Conservation (phyloP, 2,113 vertebrate genomes). For the Percopsis transmontana region DNA sequence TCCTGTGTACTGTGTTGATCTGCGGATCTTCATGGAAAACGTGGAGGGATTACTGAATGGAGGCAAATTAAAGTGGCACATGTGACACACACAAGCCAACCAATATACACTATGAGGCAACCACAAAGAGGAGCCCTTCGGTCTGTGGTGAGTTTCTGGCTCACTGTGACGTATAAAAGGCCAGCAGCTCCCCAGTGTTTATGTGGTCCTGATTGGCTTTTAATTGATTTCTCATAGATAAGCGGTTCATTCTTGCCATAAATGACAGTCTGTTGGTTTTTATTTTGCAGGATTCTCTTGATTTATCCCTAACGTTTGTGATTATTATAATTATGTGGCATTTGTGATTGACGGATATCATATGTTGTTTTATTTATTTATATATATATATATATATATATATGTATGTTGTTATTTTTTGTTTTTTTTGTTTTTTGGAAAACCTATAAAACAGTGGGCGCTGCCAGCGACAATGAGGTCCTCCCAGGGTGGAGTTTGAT, state of each 20-base stretch:
- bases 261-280: slow-evolving; percentile 47
- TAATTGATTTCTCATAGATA: slow-evolving; percentile 68
- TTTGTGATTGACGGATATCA: slow-evolving; percentile 67
- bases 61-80: slow-evolving; percentile 61
- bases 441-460: slow-evolving; percentile 46
- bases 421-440: slow-evolving; percentile 20
- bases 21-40: slow-evolving; percentile 64
- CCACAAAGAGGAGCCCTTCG: slow-evolving; percentile 51
- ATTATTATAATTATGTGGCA: slow-evolving; percentile 73
- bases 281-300: slow-evolving; percentile 62
- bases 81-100: slow-evolving; percentile 50
- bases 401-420: background rate
- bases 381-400: too few relatives aligned
- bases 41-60: slow-evolving; percentile 50
- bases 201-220: slow-evolving; percentile 58
- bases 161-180: slow-evolving; percentile 41
- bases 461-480: slow-evolving; percentile 63
- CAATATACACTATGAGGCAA: slow-evolving; percentile 41
- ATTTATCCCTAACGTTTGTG: slow-evolving; percentile 59
- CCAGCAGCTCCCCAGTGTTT: slow-evolving; percentile 26
- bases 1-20: slow-evolving; percentile 33
- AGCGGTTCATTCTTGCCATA: slow-evolving; percentile 57
- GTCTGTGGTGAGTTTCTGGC: slow-evolving; percentile 59
- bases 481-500: slow-evolving; percentile 55
- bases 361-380: slow-evolving; percentile 39